Base-by-base conservation (phyloP, 2,888 invertebrate genomes). In the Zaprionus obscuricornis region DNA sequence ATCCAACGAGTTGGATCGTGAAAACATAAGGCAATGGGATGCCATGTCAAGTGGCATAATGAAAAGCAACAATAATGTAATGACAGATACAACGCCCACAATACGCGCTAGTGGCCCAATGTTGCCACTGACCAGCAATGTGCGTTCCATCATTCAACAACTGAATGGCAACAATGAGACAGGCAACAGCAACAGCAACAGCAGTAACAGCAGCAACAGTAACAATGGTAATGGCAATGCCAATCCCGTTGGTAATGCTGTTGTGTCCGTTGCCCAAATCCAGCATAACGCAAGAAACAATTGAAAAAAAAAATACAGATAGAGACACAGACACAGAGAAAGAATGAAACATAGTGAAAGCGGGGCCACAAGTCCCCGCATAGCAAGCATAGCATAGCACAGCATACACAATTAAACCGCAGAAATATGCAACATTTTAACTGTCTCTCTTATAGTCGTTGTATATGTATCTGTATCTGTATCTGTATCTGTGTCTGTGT, bases 21-120 rank as follows among this genome's bases (percentile, higher is more conserved):
- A 96, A 91, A 96, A 95, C 76, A 92, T 96, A 77, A 92, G 96
- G 46, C 96, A 96, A 87, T 96, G 96, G 96, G 96, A 96, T 91
- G 92, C 96, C 83, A 93, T 96, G 94, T 96, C 96, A 59, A 96
- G 96, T 91, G 96, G 93, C 69, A 91, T 94, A 77, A 93, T 94
- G 92, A 93, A 91, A 74, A 91, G 56, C 42, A 72, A 91, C 68
- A 79, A 83, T 13, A 74, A 55, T 34, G 39, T 16, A 0, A 74
- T 76, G 8, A 18, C 27, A 1, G n/a, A 56, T 5, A 17, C 49
- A 6, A 18, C 40, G 7, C 33, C 51, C 31, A 2, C 43, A 26
- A 16, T 43, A 43, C 36, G 50, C 31, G 66, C 55, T 16, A 60
- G 50, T 47, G 74, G 58, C 0, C 64, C 73, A 8, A 60, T 51